Percentiles rank a stretch among this genome's conserved stretches.
These are phyloP conservation scores for Stegostoma tigrinum DNA, from an alignment of 2,113 vertebrate species.

Conservation along the genomic window DNA sequence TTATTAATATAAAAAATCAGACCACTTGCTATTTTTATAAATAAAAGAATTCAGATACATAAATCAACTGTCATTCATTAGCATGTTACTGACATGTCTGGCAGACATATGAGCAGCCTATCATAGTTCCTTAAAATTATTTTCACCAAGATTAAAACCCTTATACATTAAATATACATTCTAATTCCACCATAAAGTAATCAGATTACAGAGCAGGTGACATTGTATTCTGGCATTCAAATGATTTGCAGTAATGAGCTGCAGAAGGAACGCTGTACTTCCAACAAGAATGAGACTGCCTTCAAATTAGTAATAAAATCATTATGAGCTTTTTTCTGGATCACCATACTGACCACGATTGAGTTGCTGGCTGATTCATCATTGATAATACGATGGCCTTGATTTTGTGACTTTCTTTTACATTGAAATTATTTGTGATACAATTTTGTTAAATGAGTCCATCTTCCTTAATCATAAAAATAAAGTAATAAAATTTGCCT, in stretches of 20 bases:
- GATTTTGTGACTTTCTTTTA: neutral
- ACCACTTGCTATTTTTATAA: conserved; percentile 99
- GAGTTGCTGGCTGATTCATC: conserved; percentile 26
- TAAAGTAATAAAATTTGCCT: neutral
- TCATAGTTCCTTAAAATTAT: conserved; percentile 83
- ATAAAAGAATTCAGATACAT: conserved; percentile 99
- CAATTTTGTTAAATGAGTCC: conserved; percentile 12
- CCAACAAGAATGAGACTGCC: conserved; percentile 25
- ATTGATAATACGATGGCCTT: neutral
- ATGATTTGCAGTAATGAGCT: conserved; percentile 84
- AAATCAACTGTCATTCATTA: conserved; percentile 99
- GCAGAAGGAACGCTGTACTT: conserved; percentile 56
- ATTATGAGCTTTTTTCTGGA: conserved; percentile 26
- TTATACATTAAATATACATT: conserved; percentile 99
- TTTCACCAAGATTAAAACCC: conserved; percentile 97
- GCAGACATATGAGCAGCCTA: conserved; percentile 87
- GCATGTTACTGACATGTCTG: conserved; percentile 92
- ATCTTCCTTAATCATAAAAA: neutral
- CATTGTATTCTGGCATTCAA: conserved; percentile 77
- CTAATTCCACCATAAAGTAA: conserved; percentile 97
- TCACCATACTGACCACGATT: conserved; percentile 21
- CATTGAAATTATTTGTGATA: conserved; percentile 11
- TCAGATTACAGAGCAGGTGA: conserved; percentile 99
- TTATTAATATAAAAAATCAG: conserved; percentile 99
- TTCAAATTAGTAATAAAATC: conserved; percentile 36